Evolutionary conservation across 2,797 vertebrate genomes (phyloP), one percentile per base, ranked within the genome.

Genomic region (Sebastolobus altivelis): DNA sequence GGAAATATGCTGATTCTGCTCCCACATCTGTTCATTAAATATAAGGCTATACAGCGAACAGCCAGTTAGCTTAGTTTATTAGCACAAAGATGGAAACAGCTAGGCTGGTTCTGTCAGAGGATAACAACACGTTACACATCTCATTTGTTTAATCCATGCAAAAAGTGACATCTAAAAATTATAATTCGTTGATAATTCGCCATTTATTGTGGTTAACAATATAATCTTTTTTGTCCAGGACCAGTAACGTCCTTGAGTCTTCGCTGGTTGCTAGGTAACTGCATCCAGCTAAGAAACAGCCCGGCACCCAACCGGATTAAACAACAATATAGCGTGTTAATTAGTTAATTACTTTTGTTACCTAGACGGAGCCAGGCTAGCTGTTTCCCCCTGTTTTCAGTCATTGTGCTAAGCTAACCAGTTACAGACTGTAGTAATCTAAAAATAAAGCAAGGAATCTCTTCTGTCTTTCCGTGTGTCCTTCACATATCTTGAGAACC

Each of bases 331-430:
- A 31, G n/a, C 2, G 6, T n/a, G 65, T 31, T 1, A 67, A 67
- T 13, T n/a, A 5, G 25, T 25, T 25, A 25, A 25, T 25, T 9
- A 14, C 27, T 40, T 65, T 40, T 27, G 37, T 43, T 1, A 22
- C 35, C 33, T 62, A 5, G 11, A 4, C n/a, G 7, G 61, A 31
- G 56, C 27, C 18, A 33, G 35, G 10, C 37, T 59, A 71, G 69
- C 37, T 10, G 37, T 61, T 35, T 49, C 40, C 40, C 25, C 5
- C 8, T 5, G 20, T 20, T 27, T 46, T 6, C 4, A 22, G 8
- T 56, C 54, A 33, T 35, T 35, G 43, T 62, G 52, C 63, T 66
- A 58, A 65, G 25, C 63, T 46, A 65, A 43, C 38, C 38, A 10
- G 38, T 13, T 38, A 18, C 37, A 18, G 37, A 40, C 35, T 16